These are phyloP conservation scores for Notiomystis cincta DNA, from an alignment of 2,113 vertebrate genomes.

Conservation along the genomic window DNA sequence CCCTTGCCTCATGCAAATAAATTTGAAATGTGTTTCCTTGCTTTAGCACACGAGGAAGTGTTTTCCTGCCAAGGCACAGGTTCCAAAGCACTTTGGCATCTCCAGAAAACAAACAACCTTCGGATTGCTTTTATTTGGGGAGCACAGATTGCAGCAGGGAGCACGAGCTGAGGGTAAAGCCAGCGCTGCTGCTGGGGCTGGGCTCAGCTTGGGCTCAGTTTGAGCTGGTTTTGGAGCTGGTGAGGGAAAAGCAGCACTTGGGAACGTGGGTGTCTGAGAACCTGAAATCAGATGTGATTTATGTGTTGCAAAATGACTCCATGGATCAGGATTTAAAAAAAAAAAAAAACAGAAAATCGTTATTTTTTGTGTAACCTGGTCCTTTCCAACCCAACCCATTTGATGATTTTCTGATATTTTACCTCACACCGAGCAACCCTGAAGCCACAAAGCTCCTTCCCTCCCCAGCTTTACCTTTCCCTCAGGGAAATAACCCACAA, in stretches of 20 bases:
- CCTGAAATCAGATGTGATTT: background rate
- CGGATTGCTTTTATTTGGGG: background rate
- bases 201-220: background rate
- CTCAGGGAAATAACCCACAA: background rate
- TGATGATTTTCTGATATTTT: background rate
- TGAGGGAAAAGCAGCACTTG: background rate
- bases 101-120: slow-evolving; percentile 12
- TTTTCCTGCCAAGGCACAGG: slow-evolving; percentile 26
- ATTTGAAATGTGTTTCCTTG: background rate
- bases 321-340: fast-evolving
- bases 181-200: background rate
- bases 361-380: background rate
- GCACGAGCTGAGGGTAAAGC: fast-evolving
- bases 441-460: background rate
- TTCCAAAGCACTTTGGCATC: slow-evolving; percentile 14
- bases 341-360: background rate
- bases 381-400: background rate
- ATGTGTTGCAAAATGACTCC: fast-evolving
- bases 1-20: background rate
- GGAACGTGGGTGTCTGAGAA: background rate
- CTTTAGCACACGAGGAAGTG: background rate
- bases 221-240: background rate
- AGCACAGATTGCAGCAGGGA: background rate
- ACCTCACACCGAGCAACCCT: background rate
- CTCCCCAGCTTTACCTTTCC: background rate